Percentiles rank a stretch among this genome's conserved stretches.
phyloP scores from a whole-genome alignment of 2,113 vertebrate species.

The Sebastes fasciatus region DNA sequence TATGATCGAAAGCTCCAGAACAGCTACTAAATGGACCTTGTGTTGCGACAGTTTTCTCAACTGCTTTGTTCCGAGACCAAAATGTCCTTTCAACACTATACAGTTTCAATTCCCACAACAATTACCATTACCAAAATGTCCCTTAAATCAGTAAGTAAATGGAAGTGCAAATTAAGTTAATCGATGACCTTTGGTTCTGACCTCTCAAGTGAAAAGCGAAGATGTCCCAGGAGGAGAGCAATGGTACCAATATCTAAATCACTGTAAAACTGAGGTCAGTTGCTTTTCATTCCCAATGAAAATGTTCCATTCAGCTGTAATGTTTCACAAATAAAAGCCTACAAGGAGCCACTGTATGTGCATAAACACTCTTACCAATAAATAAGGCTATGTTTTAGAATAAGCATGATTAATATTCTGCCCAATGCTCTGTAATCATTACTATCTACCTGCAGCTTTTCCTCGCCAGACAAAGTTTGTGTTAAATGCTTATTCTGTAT shows the following conservation, averaged over 20 bases:
- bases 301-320: neutral
- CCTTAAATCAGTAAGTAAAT: too few relatives aligned
- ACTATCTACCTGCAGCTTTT: slow-evolving; percentile 15
- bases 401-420: slow-evolving; percentile 37
- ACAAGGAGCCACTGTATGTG: neutral
- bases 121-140: too few relatives aligned
- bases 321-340: neutral
- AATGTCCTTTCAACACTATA: too few relatives aligned
- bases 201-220: neutral
- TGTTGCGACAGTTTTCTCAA: too few relatives aligned
- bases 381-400: neutral
- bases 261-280: neutral
- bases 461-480: slow-evolving; percentile 17
- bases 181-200: too few relatives aligned
- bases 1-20: too few relatives aligned
- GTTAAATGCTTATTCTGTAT: slow-evolving; percentile 34
- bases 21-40: too few relatives aligned
- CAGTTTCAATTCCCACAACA: too few relatives aligned
- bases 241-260: neutral
- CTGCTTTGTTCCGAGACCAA: too few relatives aligned
- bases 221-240: neutral
- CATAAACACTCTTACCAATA: neutral
- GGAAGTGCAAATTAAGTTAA: too few relatives aligned
- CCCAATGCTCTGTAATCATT: neutral
- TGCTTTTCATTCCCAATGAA: neutral